A percentile compares a stretch with the other conserved stretches of the same genome.
phyloP scores from a whole-genome alignment of 2,888 invertebrate species.

The Andrena camellia region DNA sequence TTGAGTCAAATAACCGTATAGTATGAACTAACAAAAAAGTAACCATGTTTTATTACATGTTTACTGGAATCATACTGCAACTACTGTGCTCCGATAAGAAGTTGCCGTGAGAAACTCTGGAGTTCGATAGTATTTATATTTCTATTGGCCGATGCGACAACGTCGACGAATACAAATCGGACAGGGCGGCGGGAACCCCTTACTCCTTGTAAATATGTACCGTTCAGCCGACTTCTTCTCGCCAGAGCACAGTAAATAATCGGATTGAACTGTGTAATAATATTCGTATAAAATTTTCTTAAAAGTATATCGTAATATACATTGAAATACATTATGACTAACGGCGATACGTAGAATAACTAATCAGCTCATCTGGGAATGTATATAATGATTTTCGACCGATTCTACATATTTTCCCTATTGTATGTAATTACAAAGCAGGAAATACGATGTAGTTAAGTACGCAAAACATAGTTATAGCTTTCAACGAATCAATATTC shows the following conservation, averaged over 20 bases:
- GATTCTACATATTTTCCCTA: neutral
- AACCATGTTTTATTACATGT: slow-evolving; percentile 34
- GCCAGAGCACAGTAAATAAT: slow-evolving; percentile 36
- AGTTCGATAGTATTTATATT: too few relatives aligned
- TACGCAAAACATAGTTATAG: slow-evolving; percentile 52
- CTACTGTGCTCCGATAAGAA: neutral
- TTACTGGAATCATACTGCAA: slow-evolving; percentile 42
- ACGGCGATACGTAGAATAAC: slow-evolving; percentile 13
- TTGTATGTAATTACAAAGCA: slow-evolving; percentile 16
- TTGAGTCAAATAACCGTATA: slow-evolving; percentile 44
- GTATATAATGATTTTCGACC: slow-evolving; percentile 3
- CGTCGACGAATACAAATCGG: too few relatives aligned
- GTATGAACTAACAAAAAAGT: slow-evolving; percentile 44
- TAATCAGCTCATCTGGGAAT: slow-evolving; percentile 2
- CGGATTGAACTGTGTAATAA: slow-evolving; percentile 56
- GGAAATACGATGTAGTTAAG: slow-evolving; percentile 58
- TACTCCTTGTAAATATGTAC: too few relatives aligned
- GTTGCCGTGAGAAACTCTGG: too few relatives aligned
- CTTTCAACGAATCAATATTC: slow-evolving; percentile 32
- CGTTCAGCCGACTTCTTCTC: too few relatives aligned
- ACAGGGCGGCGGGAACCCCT: too few relatives aligned
- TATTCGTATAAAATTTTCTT: slow-evolving; percentile 46
- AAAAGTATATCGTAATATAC: slow-evolving; percentile 24
- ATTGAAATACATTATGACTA: slow-evolving; percentile 32
- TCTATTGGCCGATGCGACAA: too few relatives aligned